Evolutionary conservation across 2,797 vertebrate genomes (phyloP).

Genomic region (Pseudochirops corinnae): DNA sequence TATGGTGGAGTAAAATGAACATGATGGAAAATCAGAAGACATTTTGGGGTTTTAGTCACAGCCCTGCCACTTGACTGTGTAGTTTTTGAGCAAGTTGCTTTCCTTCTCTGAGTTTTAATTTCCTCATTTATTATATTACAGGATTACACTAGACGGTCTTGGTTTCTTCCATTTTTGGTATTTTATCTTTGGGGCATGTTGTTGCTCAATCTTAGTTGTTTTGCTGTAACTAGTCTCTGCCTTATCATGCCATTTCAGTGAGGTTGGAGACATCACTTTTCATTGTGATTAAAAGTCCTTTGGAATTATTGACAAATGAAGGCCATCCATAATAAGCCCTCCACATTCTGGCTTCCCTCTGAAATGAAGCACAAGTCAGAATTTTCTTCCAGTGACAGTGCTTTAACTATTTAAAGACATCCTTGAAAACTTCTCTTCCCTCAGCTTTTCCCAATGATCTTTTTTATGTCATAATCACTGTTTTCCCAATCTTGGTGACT

Average conservation of each 20-base stretch:
- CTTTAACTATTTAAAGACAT: not conserved
- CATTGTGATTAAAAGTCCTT: not conserved
- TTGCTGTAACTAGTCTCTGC: not conserved
- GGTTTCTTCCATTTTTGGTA: not conserved
- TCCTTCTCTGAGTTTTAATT: not conserved
- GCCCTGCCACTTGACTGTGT: not conserved
- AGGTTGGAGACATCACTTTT: not conserved
- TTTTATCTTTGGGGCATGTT: not conserved
- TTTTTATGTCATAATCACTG: not conserved
- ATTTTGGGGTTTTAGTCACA: not conserved
- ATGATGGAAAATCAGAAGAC: too few relatives aligned
- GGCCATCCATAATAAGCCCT: not conserved
- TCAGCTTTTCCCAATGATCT: not conserved
- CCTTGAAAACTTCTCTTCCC: not conserved
- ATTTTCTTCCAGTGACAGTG: not conserved
- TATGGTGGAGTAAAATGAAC: not conserved
- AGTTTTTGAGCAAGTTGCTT: not conserved
- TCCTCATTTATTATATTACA: not conserved
- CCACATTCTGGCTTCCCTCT: not conserved
- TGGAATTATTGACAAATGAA: not conserved
- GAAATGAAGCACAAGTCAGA: not conserved
- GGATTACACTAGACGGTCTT: not conserved
- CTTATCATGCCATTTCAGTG: not conserved
- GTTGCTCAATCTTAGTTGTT: not conserved
- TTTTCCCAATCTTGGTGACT: not conserved